Evolutionary conservation across 2,888 invertebrate species (phyloP).

Genomic region (Mythimna ferrago): DNA sequence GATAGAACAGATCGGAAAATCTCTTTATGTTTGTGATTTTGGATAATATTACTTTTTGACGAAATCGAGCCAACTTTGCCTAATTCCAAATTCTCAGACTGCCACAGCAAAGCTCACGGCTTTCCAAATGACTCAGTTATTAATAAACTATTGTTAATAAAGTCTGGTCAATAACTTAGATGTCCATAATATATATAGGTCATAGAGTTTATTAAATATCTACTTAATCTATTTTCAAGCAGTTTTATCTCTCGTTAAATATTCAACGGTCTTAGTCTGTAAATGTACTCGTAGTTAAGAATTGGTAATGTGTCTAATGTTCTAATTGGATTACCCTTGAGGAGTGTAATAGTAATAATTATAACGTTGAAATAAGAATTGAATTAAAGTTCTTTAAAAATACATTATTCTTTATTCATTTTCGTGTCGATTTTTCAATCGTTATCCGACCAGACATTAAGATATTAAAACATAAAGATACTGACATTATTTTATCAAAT

Average conservation of each 20-base stretch:
- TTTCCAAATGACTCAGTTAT: slow-evolving; percentile 1
- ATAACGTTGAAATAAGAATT: background rate
- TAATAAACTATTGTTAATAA: slow-evolving; percentile 4
- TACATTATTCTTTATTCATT: too few relatives aligned
- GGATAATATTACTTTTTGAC: too few relatives aligned
- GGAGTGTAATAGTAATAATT: background rate
- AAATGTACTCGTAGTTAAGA: background rate
- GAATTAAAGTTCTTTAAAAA: background rate
- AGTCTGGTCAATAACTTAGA: background rate
- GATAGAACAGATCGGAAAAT: too few relatives aligned
- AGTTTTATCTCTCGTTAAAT: background rate
- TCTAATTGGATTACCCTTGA: background rate
- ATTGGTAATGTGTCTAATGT: background rate
- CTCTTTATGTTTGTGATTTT: too few relatives aligned
- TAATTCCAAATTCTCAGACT: background rate
- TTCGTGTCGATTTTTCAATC: too few relatives aligned
- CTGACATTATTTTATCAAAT: too few relatives aligned
- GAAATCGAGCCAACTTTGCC: background rate
- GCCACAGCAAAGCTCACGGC: background rate
- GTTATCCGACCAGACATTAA: too few relatives aligned
- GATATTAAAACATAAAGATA: too few relatives aligned
- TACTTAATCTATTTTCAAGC: background rate
- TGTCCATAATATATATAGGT: background rate
- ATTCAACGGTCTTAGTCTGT: background rate
- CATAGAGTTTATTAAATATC: background rate